These are phyloP conservation scores for Drosophila pallidifrons DNA, from an alignment of 1,140 invertebrate species.

Conservation along the genomic window DNA sequence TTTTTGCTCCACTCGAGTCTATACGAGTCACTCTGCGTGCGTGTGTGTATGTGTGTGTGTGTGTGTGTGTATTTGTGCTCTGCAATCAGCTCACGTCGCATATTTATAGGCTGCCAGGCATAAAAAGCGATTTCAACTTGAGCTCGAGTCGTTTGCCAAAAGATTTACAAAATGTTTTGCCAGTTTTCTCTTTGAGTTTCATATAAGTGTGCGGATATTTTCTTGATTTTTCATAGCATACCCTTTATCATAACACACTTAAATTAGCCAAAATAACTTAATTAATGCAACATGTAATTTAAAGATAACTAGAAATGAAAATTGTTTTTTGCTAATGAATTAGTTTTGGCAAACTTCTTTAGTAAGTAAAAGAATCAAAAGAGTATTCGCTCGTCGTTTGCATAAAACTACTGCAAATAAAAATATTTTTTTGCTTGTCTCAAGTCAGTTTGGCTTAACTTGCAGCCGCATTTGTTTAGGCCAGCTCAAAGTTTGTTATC, in stretches of 20 bases:
- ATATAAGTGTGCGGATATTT: constrained; percentile 2
- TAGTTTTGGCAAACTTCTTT: too few species aligned
- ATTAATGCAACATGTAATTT: neutral
- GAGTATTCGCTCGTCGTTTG: constrained; percentile 1
- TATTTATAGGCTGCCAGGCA: constrained; percentile 82
- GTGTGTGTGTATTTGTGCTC: constrained; percentile 33
- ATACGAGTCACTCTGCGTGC: neutral
- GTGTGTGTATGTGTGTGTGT: constrained; percentile 19
- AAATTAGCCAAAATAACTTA: constrained; percentile 2
- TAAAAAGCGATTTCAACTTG: constrained; percentile 79
- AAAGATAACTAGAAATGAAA: too few species aligned
- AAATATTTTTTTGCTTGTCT: constrained; percentile 15
- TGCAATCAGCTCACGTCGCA: constrained; percentile 80
- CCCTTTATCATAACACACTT: neutral
- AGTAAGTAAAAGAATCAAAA: neutral
- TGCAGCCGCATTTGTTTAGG: constrained; percentile 57
- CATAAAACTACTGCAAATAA: neutral
- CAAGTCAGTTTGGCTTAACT: constrained; percentile 39
- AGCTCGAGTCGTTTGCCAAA: constrained; percentile 69
- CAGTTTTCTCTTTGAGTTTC: constrained; percentile 28
- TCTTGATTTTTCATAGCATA: neutral
- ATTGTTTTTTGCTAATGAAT: too few species aligned
- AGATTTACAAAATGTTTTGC: constrained; percentile 78
- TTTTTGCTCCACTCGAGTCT: constrained; percentile 45
- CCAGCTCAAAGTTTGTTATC: constrained; percentile 71